Base-by-base conservation (phyloP, 2,888 invertebrate species). In the Miltochrista miniata region DNA sequence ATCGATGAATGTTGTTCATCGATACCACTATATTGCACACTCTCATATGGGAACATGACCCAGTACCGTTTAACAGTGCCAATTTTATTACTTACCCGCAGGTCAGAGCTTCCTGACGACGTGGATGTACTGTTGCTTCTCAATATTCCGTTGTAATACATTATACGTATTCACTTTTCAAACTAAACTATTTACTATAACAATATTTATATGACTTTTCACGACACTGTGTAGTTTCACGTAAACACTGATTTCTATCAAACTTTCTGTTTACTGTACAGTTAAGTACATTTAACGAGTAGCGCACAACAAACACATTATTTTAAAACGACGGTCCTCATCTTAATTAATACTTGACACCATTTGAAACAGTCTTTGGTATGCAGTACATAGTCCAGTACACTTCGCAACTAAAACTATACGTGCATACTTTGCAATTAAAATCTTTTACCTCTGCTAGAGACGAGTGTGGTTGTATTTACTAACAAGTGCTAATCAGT, bases 101-200 rank as follows among this genome's bases (percentile, higher is more conserved):
- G 65, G 63, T 90, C 89, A 1, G 90, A 87, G 56, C 83, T 85
- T 24, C 86, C 88, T 18, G 88, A 90, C 2, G 90, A 89, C 0
- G 88, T 87, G 1, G 90, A 88, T 13, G 79, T 85, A 59, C 83
- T 87, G 67, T 82, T 83, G 62, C 77, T 77, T 35, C 81, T 80
- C 54, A 83, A 63, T n/a, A 82, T 78, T 55, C 78, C 78, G 64
- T 80, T 81, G 56, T 78, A 82, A 69, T 83, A 76, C 80, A 81
- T n/a, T 81, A 51, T 58, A n/a, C n/a, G n/a, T 70, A 24, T 31
- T 31, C 12, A 12, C 36, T 41, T 44, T 48, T 45, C 7, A 52
- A 51, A 45, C 7, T 43, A 43, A 35, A 14, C 33, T 30, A 18
- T 30, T 52, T 48, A 44, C 47, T 38, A 51, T 38, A 9, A 13